phyloP scores from a whole-genome alignment of 2,113 vertebrate genomes.

The Malurus melanocephalus region DNA sequence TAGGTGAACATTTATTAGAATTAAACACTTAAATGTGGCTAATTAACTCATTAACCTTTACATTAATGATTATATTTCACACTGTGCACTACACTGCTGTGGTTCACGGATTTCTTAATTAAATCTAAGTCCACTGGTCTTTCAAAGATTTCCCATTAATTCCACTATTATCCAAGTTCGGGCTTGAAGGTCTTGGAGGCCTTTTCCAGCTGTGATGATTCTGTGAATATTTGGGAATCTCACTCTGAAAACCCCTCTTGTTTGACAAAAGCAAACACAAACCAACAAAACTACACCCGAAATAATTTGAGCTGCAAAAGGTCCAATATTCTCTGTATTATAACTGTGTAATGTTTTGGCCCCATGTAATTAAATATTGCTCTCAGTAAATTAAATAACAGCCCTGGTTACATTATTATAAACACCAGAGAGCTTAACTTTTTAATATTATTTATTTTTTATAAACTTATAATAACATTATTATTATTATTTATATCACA shows the following conservation, averaged over 20 bases:
- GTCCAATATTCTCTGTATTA: not conserved
- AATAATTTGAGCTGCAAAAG: not conserved
- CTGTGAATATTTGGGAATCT: not conserved
- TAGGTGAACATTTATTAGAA: conserved; percentile 59
- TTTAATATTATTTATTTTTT: no score
- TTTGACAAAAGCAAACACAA: not conserved
- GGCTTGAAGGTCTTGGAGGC: not conserved
- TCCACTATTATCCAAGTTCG: not conserved
- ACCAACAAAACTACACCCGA: not conserved
- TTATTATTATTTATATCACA: no score
- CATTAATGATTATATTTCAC: conserved; percentile 67
- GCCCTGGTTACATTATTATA: not conserved
- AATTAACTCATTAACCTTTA: conserved; percentile 76
- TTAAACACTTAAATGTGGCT: conserved; percentile 68
- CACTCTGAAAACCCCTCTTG: not conserved
- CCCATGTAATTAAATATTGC: not conserved
- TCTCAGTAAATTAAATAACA: not conserved
- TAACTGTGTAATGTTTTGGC: not conserved
- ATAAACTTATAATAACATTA: no score
- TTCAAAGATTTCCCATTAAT: conserved; percentile 45
- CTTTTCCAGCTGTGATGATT: not conserved
- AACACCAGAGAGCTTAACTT: not conserved
- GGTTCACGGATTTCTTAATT: conserved; percentile 66
- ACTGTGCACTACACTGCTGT: conserved; percentile 49
- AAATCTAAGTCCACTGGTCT: conserved; percentile 44